Base-by-base conservation (phyloP, 2,888 invertebrate genomes). In the Eupithecia subfuscata region DNA sequence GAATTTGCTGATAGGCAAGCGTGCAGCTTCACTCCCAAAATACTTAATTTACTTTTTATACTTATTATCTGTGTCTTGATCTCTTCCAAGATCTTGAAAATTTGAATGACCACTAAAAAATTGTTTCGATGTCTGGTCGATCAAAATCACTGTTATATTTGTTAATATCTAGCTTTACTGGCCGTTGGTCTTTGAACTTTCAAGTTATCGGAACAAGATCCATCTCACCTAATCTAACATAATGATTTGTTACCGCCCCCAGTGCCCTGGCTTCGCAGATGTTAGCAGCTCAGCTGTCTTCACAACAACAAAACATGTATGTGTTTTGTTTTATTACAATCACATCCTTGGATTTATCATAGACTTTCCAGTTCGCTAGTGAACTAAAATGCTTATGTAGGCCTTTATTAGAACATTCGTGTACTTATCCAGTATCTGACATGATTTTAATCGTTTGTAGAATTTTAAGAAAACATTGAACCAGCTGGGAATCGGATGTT, bases 191-290 rank as follows among this genome's bases (percentile, higher is more conserved):
- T 34, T 64, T 34, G 34, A 34, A 67, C 40, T 68, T 68, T 43
- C 40, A 68, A 37, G 65, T 68, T 43, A 22, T 68, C 70, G 65
- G 65, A 71, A 76, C 70, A 74, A 75, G 75, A 60, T 79, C 74
- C 75, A 76, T 76, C 67, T 71, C 77, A 82, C 77, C 86, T 85
- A 85, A 75, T 92, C 92, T 94, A 94, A 94, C 92, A 90, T 88
- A 87, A 72, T 88, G 86, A 90, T 91, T 89, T 94, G 90, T 94
- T 95, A 95, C 93, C 96, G 96, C 97, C 96, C 97, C 97, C 97
- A 98, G 98, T 97, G 98, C 98, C 97, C 98, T 98, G 96, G 98
- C 98, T 97, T 97, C 98, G 96, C 98, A 98, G 97, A 98, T 98
- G 98, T 97, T 97, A 96, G 98, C 97, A 96, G 96, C 97, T 95